Base-by-base conservation (phyloP, 2,888 invertebrate genomes). In the Lydus trimaculatus region DNA sequence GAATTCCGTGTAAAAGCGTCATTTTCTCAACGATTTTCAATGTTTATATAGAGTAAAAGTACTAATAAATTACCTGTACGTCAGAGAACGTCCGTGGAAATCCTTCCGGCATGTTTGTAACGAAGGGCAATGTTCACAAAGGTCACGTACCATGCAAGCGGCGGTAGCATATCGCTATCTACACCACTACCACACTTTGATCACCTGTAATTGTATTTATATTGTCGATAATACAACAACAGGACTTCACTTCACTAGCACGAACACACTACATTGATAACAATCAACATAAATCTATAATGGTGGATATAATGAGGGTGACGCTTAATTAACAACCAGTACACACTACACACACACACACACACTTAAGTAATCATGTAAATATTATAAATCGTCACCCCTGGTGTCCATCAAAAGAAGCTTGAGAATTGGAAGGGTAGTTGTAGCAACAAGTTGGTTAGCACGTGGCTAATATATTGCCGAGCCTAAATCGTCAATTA, bases 41-140 rank as follows among this genome's bases (percentile, higher is more conserved):
- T 3, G 28, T 28, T 28, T 28, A 28, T 28, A 28, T 31, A 60
- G 9, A 20, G 23, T 13, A 15, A 33, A 13, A 59, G 59, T n/a
- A 28, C 33, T 60, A 20, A 20, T 61, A 28, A 73, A 75, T 79
- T 75, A 83, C 83, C 83, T 83, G 81, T 73, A 83, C 77, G 70
- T 81, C 80, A 79, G 82, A 80, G 76, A 82, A 83, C 77, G 80
- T 81, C 78, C 78, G 79, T 75, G 80, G 79, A 72, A 82, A 80
- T 77, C 81, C 82, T 79, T 82, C 82, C 80, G 82, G 82, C 82
- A 82, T 82, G 79, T 80, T 83, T 80, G 79, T 76, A 78, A 78
- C 75, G 76, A 73, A 74, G 73, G 77, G 73, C 73, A 72, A 71
- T 74, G 76, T 75, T 77, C 80, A 80, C 79, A 79, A 79, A 77